Base-by-base conservation (phyloP, 2,113 vertebrate species). In the Alexandromys fortis region DNA sequence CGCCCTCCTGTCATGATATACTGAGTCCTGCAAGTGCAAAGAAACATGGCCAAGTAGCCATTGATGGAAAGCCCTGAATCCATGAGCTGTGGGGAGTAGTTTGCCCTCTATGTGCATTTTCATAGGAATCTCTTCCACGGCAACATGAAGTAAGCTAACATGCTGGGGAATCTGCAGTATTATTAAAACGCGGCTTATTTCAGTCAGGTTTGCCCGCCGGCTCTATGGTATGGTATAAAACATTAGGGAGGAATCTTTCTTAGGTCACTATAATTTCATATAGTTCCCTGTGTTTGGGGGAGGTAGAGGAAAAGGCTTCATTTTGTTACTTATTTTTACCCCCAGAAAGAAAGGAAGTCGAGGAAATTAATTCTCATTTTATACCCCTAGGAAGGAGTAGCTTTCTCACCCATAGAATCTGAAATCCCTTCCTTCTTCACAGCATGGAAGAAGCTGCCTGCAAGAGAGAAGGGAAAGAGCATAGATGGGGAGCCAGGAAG, bases 301-400 rank as follows among this genome's bases (percentile, higher is more conserved):
- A 22, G 1, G 5, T 10, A 17, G 6, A 1, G 5, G 11, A 63
- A 8, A 38, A 42, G 45, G 49, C 65, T 78, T 72, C 77, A 86
- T 49, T 90, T 72, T 72, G 35, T 77, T 67, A 81, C 35, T 16
- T 89, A 68, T 77, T 78, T 95, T 73, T 73, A 16, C 82, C 5
- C 38, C 38, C 52, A 86, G 65, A 19, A 79, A 22, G 88, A 92
- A n/a, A 67, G 9, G 10, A 81, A 67, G 1, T 49, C 65, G 72
- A 78, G 30, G 45, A 95, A 95, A 91, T 93, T 38, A 85, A 95
- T 76, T 92, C 52, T 94, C 47, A 77, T 95, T 88, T 92, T 92
- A 76, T 70, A 67, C 26, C 13, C 30, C 21, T 52, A 58, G n/a
- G 67, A 86, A 72, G 30, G 61, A 95, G 49, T 73, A 55, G 91